These are phyloP conservation scores for Aleiodes testaceus DNA, from an alignment of 2,888 invertebrate genomes.

Conservation along the genomic window DNA sequence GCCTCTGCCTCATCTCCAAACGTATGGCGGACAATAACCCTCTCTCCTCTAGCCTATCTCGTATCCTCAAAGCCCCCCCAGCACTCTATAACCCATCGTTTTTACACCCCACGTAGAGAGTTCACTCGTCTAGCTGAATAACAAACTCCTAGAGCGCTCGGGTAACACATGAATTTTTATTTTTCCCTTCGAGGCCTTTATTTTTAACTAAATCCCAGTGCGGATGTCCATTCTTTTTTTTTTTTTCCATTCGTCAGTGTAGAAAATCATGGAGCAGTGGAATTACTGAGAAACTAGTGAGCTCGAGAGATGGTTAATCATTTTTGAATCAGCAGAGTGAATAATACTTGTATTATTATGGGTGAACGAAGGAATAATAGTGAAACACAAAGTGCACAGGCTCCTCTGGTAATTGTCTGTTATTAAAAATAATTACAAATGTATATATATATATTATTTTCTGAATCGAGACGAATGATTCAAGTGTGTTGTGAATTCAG, in stretches of 20 bases:
- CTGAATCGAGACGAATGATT: background rate
- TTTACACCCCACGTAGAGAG: slow-evolving; percentile 18
- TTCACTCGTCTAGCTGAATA: background rate
- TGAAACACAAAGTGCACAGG: background rate
- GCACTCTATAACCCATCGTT: slow-evolving; percentile 1
- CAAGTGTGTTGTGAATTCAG: background rate
- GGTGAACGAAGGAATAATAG: background rate
- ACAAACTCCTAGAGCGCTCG: background rate
- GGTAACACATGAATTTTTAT: background rate
- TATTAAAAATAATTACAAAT: slow-evolving; percentile 13
- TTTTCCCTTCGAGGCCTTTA: background rate
- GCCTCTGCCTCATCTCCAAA: slow-evolving; percentile 10
- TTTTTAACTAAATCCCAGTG: background rate
- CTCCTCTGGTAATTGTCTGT: slow-evolving; percentile 8
- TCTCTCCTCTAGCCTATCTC: background rate
- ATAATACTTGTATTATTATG: background rate
- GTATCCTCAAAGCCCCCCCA: background rate
- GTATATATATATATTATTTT: background rate
- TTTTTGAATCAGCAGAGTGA: background rate
- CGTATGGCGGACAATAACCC: background rate
- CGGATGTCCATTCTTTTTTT: too few species aligned
- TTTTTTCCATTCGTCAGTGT: background rate
- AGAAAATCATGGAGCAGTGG: too few species aligned
- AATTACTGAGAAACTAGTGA: background rate
- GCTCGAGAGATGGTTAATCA: background rate